Base-by-base conservation (phyloP, 2,888 invertebrate species). In the Lasius fuliginosus region DNA sequence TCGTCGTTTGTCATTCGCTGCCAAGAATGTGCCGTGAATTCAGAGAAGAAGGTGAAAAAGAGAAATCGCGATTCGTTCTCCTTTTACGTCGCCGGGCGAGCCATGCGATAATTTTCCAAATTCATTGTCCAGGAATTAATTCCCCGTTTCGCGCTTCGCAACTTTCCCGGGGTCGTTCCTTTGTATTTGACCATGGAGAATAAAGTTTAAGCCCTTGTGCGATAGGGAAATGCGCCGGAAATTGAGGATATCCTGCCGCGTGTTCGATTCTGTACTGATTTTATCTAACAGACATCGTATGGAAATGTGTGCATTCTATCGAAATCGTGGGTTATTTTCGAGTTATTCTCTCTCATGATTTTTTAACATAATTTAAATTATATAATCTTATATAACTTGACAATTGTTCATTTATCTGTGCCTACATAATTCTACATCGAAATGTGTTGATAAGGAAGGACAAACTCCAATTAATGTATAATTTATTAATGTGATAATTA, bases 101-200 rank as follows among this genome's bases (percentile, higher is more conserved):
- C 74, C 76, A 82, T 85, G 84, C 69, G 84, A 90, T 90, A 87
- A 92, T 92, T 89, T 83, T 82, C 73, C 68, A 68, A 79, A 87
- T 87, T 89, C 89, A 87, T 91, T 89, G 89, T 92, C 83, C 87
- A 53, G 79, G 82, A 86, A 89, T 90, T 86, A 90, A 91, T 88
- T 87, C 87, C 88, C 83, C 90, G 83, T 92, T 89, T 88, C 83
- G 60, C 75, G 82, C 85, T 87, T 85, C 86, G 40, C 83, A 36
- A 67, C 77, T 69, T 15, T 46, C 69, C 33, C 56, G 53, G 68
- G 8, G 53, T 64, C 65, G 36, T 12, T 81, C 85, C 83, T 86
- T 85, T 86, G 84, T 88, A 86, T 88, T 87, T 85, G 85, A 87
- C 88, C 84, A 68, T 82, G 85, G 84, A 68, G 68, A 85, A 87